Conservation (phyloP, 1,140 invertebrate species). For the Zophobas morio region DNA sequence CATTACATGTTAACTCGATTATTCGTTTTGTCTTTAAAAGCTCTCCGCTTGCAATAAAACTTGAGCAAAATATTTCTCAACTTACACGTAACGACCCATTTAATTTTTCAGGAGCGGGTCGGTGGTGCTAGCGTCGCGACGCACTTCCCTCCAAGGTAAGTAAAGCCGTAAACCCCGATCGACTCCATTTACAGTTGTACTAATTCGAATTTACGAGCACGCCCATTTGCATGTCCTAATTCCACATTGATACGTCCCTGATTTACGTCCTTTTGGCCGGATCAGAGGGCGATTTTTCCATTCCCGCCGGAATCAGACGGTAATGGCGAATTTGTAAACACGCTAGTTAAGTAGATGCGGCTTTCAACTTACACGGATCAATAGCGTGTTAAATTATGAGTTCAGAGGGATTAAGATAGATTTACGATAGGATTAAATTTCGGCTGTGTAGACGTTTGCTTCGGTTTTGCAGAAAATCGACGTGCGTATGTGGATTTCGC, state of each 20-base stretch:
- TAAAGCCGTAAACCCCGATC: slow-evolving; percentile 38
- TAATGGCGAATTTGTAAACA: slow-evolving; percentile 36
- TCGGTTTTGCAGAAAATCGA: background rate
- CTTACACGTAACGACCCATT: background rate
- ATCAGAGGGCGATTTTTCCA: slow-evolving; percentile 1
- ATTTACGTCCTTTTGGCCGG: slow-evolving; percentile 32
- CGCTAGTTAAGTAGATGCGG: slow-evolving; percentile 38
- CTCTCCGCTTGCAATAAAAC: no score
- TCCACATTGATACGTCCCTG: slow-evolving; percentile 40
- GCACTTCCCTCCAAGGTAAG: slow-evolving; percentile 49
- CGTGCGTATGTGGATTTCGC: background rate
- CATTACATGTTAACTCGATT: no score
- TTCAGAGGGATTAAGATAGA: slow-evolving; percentile 37
- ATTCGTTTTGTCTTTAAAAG: no score
- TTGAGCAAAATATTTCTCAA: no score
- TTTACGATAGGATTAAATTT: slow-evolving; percentile 35
- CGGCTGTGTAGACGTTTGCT: slow-evolving; percentile 22
- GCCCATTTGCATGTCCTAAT: slow-evolving; percentile 50
- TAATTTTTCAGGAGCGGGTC: slow-evolving; percentile 15
- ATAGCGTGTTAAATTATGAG: slow-evolving; percentile 40
- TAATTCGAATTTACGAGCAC: slow-evolving; percentile 53
- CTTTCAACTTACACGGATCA: slow-evolving; percentile 39
- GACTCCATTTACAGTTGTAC: slow-evolving; percentile 50
- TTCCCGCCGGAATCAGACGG: background rate
- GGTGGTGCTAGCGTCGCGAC: slow-evolving; percentile 41